phyloP scores from a whole-genome alignment of 1,140 invertebrate species.

The Drosophila ercepeae region DNA sequence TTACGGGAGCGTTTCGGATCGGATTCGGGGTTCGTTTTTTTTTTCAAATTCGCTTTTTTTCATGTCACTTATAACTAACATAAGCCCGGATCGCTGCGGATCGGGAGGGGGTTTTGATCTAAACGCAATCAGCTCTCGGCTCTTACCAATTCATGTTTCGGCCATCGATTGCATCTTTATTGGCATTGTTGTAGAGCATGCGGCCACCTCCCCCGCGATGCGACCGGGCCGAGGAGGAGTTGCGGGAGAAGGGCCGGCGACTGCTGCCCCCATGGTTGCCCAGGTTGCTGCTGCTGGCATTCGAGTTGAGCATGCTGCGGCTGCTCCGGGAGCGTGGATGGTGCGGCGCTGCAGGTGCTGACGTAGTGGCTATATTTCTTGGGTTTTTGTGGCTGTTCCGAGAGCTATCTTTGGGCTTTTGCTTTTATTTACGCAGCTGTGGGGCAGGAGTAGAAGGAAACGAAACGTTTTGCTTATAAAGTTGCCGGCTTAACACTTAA shows the following conservation, averaged over 20 bases:
- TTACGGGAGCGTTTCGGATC: constrained; percentile 22
- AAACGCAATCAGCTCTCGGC: constrained; percentile 53
- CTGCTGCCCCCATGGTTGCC: constrained; percentile 62
- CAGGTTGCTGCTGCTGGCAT: constrained; percentile 52
- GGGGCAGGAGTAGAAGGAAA: constrained; percentile 27
- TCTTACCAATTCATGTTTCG: constrained; percentile 77
- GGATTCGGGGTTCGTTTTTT: constrained; percentile 19
- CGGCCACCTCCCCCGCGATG: constrained; percentile 60
- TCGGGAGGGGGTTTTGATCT: constrained; percentile 8
- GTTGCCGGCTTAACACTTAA: constrained; percentile 38
- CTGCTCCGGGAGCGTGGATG: constrained; percentile 19
- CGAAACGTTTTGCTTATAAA: constrained; percentile 38
- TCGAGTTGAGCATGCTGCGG: constrained; percentile 71
- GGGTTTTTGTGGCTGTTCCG: no score
- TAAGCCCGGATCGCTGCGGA: constrained; percentile 37
- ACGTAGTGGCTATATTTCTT: constrained; percentile 13
- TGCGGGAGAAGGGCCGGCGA: constrained; percentile 69
- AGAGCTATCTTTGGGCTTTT: constrained; percentile 16
- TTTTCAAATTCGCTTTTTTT: constrained; percentile 76
- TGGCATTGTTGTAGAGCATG: constrained; percentile 59
- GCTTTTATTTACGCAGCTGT: constrained; percentile 36
- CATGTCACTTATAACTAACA: constrained; percentile 78
- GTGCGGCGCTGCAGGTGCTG: constrained; percentile 14
- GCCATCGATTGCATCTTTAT: constrained; percentile 69
- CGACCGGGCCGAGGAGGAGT: constrained; percentile 67